These are phyloP conservation scores for Lates calcarifer DNA, from an alignment of 2,113 vertebrate genomes.

Conservation along the genomic window DNA sequence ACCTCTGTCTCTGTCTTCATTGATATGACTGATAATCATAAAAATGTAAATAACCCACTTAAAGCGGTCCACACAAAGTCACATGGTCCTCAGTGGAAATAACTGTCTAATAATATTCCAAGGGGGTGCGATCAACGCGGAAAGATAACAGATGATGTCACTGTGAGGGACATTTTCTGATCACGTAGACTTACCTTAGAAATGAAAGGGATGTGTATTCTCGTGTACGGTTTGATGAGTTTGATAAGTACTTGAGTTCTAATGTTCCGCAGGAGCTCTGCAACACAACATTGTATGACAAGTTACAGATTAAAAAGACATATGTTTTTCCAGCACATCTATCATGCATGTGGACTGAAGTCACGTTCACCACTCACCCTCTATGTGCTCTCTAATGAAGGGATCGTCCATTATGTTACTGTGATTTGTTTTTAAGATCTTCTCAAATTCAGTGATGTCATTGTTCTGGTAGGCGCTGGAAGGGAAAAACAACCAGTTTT, in stretches of 20 bases:
- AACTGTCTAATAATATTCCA: neutral
- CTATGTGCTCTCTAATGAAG: conserved; percentile 99
- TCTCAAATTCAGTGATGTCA: conserved; percentile 99
- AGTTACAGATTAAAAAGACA: neutral
- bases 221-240: conserved; percentile 99
- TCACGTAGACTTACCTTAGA: conserved; percentile 90
- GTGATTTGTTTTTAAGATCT: conserved; percentile 99
- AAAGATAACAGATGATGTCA: neutral
- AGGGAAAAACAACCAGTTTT: conserved; percentile 57
- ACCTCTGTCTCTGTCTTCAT: neutral
- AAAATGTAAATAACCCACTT: neutral
- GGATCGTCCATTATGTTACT: conserved; percentile 99
- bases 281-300: conserved; percentile 69
- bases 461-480: conserved; percentile 99
- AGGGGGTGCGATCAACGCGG: neutral
- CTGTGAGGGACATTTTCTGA: neutral
- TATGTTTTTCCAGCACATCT: neutral
- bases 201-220: conserved; percentile 99
- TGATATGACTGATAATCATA: neutral
- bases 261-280: conserved; percentile 99
- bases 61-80: neutral
- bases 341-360: neutral
- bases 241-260: conserved; percentile 99
- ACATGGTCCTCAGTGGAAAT: neutral
- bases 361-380: conserved; percentile 87